phyloP scores from a whole-genome alignment of 2,797 vertebrate species.

The Coluber constrictor region DNA sequence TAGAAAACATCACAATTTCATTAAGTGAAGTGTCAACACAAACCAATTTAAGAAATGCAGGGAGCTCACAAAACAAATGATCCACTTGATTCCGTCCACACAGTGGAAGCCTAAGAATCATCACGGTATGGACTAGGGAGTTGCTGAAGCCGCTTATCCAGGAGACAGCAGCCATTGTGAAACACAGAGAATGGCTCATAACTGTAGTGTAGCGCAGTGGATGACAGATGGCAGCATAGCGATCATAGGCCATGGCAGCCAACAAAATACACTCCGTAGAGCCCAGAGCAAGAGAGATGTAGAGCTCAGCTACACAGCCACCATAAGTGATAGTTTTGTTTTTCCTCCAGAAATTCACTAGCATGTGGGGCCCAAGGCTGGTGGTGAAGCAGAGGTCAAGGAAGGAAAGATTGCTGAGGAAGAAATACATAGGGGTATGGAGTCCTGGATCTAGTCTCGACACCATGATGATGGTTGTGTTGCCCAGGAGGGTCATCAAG shows the following conservation, averaged over 20 bases:
- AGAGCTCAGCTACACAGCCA: conserved; percentile 30
- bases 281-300: conserved; percentile 31
- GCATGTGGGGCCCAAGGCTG: conserved; percentile 33
- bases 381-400: conserved; percentile 44
- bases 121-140: conserved; percentile 25
- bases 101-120: conserved; percentile 25
- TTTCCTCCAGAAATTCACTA: conserved; percentile 42
- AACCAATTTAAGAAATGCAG: conserved; percentile 37
- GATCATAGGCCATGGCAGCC: conserved; percentile 44
- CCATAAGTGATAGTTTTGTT: conserved; percentile 26
- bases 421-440: conserved; percentile 50
- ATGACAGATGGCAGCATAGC: conserved; percentile 26
- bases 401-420: conserved; percentile 51
- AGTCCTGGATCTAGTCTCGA: conserved; percentile 28
- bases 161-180: conserved; percentile 27
- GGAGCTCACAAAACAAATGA: conserved; percentile 47
- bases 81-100: conserved; percentile 35
- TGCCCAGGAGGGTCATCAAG: conserved; percentile 24
- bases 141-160: conserved; percentile 18
- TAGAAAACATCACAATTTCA: conserved; percentile 30
- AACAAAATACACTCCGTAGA: conserved; percentile 34
- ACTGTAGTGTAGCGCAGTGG: conserved; percentile 8
- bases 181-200: conserved; percentile 34
- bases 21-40: conserved; percentile 37
- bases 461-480: conserved; percentile 42